Conservation (phyloP, 2,797 vertebrate species). For the Pitangus sulphuratus region DNA sequence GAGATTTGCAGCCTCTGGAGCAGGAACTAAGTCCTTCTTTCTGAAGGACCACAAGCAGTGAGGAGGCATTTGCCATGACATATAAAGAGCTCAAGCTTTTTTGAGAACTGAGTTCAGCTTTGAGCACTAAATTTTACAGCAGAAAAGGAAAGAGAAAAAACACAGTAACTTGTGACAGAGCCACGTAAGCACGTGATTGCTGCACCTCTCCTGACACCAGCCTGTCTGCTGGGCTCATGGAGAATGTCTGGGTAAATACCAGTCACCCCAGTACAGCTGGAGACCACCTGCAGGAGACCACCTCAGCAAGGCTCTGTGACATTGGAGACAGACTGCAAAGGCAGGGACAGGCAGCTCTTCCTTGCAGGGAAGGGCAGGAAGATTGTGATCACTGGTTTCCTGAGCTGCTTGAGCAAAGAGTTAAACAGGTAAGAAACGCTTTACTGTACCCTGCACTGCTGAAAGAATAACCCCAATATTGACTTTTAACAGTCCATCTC, state of each 20-base stretch:
- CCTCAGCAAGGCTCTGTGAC: not conserved
- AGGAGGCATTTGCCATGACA: not conserved
- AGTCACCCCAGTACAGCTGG: not conserved
- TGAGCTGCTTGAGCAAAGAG: not conserved
- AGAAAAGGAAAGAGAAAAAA: not conserved
- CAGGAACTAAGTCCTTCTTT: not conserved
- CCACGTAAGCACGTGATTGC: accelerated
- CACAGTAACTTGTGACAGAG: not conserved
- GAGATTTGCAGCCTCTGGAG: not conserved
- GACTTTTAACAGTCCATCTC: not conserved
- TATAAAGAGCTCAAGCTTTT: not conserved
- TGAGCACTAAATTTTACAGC: not conserved
- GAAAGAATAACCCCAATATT: not conserved
- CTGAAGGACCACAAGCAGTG: not conserved
- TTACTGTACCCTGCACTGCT: not conserved
- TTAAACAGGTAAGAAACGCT: not conserved
- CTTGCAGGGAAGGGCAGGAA: not conserved
- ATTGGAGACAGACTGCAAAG: not conserved
- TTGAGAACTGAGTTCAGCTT: not conserved
- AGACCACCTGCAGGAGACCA: not conserved
- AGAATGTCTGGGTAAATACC: accelerated
- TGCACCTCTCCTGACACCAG: not conserved
- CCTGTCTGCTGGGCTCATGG: accelerated
- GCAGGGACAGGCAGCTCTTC: not conserved
- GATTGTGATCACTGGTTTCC: not conserved